Percentiles rank a stretch among this genome's conserved stretches.
Conservation (phyloP, 2,113 vertebrate genomes). For the Corvus cornix region DNA sequence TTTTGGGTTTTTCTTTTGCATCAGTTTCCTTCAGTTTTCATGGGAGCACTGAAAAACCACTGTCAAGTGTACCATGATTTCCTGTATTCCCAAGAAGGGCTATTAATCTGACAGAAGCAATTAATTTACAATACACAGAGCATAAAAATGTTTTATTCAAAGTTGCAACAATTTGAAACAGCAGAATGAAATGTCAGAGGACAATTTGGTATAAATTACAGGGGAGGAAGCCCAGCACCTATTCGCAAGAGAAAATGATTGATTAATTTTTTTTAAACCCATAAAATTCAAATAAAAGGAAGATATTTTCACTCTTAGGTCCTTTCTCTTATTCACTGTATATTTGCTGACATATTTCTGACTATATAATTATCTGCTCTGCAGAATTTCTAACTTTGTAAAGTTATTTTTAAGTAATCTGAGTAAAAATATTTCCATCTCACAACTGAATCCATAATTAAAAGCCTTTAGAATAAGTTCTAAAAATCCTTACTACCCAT, state of each 20-base stretch:
- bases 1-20: neutral
- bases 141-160: slow-evolving; percentile 48
- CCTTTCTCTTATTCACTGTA: neutral
- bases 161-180: slow-evolving; percentile 20
- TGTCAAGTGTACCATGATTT: neutral
- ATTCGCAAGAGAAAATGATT: neutral
- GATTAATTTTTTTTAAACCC: neutral
- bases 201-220: slow-evolving; percentile 10
- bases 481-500: neutral
- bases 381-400: neutral
- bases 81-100: neutral
- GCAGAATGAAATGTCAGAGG: slow-evolving; percentile 9
- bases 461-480: neutral
- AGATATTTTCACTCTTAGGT: neutral
- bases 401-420: neutral
- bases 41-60: neutral
- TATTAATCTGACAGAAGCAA: slow-evolving; percentile 31
- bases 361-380: neutral
- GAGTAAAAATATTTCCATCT: neutral
- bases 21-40: neutral
- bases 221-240: neutral
- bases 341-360: neutral
- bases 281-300: neutral
- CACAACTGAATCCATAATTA: neutral
- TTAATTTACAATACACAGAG: slow-evolving; percentile 41